Evolutionary conservation across 2,888 invertebrate species (phyloP), one percentile per base, ranked within the genome.

Genomic region (Meganola albula): DNA sequence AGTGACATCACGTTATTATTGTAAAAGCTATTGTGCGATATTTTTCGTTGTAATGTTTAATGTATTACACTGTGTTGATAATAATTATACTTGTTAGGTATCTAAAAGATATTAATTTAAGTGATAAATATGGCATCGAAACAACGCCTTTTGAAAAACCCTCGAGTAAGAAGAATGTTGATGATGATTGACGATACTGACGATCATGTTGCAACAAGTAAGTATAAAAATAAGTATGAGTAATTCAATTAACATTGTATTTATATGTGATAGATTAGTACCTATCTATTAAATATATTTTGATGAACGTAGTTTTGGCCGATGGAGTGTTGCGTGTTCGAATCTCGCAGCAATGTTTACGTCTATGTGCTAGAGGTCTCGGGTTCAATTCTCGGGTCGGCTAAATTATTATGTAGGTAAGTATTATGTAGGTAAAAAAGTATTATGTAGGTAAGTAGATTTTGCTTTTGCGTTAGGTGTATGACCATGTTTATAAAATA

Each of bases 101-200:
- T 5, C 16, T 16, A 16, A 16, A 25, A 5, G 12, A 24, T 12
- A 14, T 25, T 14, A 25, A 10, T 25, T 13, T 9, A n/a, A n/a
- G n/a, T n/a, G n/a, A n/a, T n/a, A n/a, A n/a, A n/a, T 25, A 25
- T 25, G 25, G 25, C 25, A 25, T 25, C 25, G 25, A 25, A 25
- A 8, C 25, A 25, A 25, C 25, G 14, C 10, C n/a, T 5, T 25
- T 25, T 25, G n/a, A 25, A 25, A 25, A 25, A 25, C 25, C 25
- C 25, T 25, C 25, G 25, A 8, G 25, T 25, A 8, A 25, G 25
- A 25, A 25, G 25, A 14, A 25, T 25, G 25, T 25, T 25, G 25
- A 10, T 25, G 25, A 25, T 25, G 25, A 25, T 25, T 25, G 25
- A 25, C 25, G 25, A 25, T 14, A 25, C 14, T 25, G 25, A 25